Evolutionary conservation across 2,113 vertebrate species (phyloP), one percentile per base, ranked within the genome.

Genomic region (Eulacestoma nigropectus): DNA sequence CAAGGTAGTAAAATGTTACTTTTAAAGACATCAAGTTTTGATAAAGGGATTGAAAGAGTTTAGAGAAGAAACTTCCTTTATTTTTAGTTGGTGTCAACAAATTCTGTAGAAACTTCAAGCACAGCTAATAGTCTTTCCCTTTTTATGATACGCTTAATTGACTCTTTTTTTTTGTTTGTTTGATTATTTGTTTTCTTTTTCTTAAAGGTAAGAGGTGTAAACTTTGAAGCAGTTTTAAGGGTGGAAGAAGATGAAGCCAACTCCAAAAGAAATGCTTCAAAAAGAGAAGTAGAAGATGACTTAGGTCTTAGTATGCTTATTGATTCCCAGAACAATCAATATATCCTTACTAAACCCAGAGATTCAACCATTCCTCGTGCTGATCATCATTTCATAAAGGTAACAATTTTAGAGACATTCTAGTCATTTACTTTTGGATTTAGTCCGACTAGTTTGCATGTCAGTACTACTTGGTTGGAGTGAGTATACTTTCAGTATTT

Each of bases 311-410:
- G 99, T 94, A 99, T 99, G 99, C 98, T 99, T 84, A 99, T 99
- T 44, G 99, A 99, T 98, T 99, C 99, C 2, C 99, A 99, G 97
- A 99, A 99, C 96, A 99, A 99, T 98, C 99, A 99, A 96, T 99
- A 99, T 56, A 98, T 99, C 67, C 97, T 99, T 91, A 99, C 99
- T 42, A 99, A 99, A 95, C 99, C 99, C 49, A 97, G 99, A 29
- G 99, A 99, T 76, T 99, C 99, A 33, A 99, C 99, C 20, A 99
- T 99, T 94, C 99, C 99, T 1, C 98, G 99, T 33, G 99, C 99
- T 7, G 99, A 99, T 96, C 99, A 98, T 96, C 99, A 99, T 96
- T 99, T 99, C 97, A 99, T 99, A 89, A 99, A 99, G 99, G 99
- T 99, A 87, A 86, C 62, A 3, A 13, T 44, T 85, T 63, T 53